Percentiles rank a stretch among this genome's conserved stretches.
phyloP scores from a whole-genome alignment of 1,140 invertebrate species.

The Drosophila repleta region DNA sequence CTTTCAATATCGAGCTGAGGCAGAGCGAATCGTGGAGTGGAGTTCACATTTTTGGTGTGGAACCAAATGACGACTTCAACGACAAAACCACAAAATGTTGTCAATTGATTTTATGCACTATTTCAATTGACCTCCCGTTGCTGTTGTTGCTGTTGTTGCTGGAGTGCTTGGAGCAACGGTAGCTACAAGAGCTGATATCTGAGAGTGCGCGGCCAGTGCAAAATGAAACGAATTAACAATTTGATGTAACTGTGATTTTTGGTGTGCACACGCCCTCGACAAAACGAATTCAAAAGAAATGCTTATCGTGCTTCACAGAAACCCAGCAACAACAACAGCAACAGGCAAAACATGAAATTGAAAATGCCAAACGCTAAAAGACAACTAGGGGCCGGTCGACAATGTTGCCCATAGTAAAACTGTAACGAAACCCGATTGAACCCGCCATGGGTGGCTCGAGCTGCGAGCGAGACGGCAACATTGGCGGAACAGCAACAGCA shows the following conservation, averaged over 20 bases:
- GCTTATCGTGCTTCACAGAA: constrained; percentile 81
- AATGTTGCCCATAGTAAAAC: constrained; percentile 76
- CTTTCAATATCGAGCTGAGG: constrained; percentile 49
- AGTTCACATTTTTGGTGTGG: constrained; percentile 13
- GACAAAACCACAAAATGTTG: constrained; percentile 63
- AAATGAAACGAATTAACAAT: constrained; percentile 82
- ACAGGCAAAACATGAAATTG: constrained; percentile 72
- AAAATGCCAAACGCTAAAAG: constrained; percentile 81
- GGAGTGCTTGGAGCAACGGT: constrained; percentile 57
- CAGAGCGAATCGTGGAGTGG: constrained; percentile 64
- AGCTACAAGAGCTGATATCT: constrained; percentile 47
- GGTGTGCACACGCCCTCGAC: constrained; percentile 73
- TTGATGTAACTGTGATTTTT: constrained; percentile 81
- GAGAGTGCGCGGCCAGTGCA: constrained; percentile 67
- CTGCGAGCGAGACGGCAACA: constrained; percentile 45
- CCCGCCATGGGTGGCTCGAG: constrained; percentile 77
- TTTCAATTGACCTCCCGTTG: constrained; percentile 76
- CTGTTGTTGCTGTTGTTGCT: constrained; percentile 36
- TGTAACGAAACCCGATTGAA: constrained; percentile 82
- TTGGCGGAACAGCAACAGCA: constrained; percentile 16
- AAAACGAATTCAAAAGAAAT: constrained; percentile 80
- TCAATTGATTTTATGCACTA: constrained; percentile 83
- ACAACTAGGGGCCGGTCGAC: constrained; percentile 62
- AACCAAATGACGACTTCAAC: constrained; percentile 22
- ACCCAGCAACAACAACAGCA: constrained; percentile 62